Conservation (phyloP, 2,888 invertebrate species). For the Synergus laeviventris region DNA sequence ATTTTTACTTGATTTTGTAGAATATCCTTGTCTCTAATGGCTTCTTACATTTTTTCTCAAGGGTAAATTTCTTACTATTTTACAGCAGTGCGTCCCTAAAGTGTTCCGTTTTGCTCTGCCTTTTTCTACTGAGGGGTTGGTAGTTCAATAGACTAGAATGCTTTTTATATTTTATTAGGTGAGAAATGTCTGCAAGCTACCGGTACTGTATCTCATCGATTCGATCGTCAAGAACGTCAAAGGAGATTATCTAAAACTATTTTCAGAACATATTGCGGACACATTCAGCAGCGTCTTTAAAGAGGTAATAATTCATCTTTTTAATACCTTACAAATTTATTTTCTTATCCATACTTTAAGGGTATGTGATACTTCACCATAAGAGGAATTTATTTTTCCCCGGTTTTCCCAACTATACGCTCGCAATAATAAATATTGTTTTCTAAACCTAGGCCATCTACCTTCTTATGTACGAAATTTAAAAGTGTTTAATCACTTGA, state of each 20-base stretch:
- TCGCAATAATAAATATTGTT: too few species aligned
- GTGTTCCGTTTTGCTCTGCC: conserved; percentile 37
- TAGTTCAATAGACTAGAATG: conserved; percentile 64
- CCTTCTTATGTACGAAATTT: too few species aligned
- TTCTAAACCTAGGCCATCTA: too few species aligned
- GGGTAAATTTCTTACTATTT: not conserved
- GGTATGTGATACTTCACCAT: too few species aligned
- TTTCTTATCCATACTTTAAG: conserved; percentile 15
- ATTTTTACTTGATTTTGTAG: not conserved
- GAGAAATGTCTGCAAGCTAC: conserved; percentile 92
- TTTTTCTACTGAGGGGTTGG: conserved; percentile 39
- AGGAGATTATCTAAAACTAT: conserved; percentile 90
- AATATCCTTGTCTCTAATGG: not conserved
- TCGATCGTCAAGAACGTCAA: conserved; percentile 99
- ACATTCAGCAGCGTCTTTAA: conserved; percentile 96
- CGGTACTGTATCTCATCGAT: conserved; percentile 98
- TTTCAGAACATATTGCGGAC: conserved; percentile 94
- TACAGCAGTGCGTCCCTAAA: conserved; percentile 33
- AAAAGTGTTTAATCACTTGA: too few species aligned
- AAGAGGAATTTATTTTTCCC: too few species aligned
- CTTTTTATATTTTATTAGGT: conserved; percentile 84
- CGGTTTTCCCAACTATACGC: too few species aligned
- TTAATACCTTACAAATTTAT: conserved; percentile 16
- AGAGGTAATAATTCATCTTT: conserved; percentile 80
- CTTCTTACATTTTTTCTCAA: not conserved